Evolutionary conservation across 53 echinoderm and acorn worm genomes (phyloP).

Genomic region (Paracentrotus lividus): DNA sequence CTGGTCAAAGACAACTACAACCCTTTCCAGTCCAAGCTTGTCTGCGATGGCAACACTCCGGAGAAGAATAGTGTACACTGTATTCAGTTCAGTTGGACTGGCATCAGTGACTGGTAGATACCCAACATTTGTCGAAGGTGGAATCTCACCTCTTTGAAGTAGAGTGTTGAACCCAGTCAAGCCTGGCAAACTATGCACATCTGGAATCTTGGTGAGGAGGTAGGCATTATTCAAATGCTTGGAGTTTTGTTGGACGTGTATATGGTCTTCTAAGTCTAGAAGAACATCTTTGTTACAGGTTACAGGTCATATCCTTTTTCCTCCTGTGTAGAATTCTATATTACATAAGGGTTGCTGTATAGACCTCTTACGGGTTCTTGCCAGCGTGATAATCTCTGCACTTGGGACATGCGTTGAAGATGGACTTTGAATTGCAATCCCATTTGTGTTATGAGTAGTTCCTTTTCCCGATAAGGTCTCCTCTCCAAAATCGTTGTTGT

Average conservation of each 20-base stretch:
- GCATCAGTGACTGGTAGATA: neutral
- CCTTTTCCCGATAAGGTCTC: constrained; percentile 68
- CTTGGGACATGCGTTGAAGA: neutral
- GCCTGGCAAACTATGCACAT: neutral
- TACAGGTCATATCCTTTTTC: constrained; percentile 15
- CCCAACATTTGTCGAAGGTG: neutral
- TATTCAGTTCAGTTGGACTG: neutral
- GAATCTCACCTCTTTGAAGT: neutral
- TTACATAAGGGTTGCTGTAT: constrained; percentile 64
- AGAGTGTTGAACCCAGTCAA: neutral
- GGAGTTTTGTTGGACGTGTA: constrained; percentile 33
- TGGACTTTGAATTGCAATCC: constrained; percentile 62
- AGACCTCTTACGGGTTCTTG: constrained; percentile 57
- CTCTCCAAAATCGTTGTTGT: constrained; percentile 69
- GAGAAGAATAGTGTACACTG: neutral
- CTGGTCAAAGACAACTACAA: constrained; percentile 70
- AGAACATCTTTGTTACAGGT: neutral
- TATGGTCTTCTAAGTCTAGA: constrained; percentile 29
- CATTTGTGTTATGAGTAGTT: constrained; percentile 77
- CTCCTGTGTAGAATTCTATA: constrained; percentile 53
- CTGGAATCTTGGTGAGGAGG: constrained; percentile 23
- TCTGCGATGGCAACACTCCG: neutral
- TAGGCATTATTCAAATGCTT: neutral
- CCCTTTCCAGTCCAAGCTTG: neutral
- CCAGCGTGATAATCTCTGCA: neutral